phyloP scores from a whole-genome alignment of 2,797 vertebrate species.

The Calcarius lapponicus region DNA sequence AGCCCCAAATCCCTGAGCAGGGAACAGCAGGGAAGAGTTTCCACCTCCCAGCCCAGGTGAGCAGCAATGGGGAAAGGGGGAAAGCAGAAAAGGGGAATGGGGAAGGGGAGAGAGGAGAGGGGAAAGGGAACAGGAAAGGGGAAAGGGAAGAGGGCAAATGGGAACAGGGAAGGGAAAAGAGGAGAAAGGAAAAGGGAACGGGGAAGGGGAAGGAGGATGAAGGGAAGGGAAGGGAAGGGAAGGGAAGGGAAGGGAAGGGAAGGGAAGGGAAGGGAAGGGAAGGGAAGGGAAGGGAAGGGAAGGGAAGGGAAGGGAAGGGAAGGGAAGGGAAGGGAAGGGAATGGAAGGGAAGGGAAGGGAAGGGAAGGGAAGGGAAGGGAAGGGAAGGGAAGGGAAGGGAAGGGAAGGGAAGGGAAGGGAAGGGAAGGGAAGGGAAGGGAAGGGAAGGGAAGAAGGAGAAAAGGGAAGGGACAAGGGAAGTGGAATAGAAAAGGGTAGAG shows the following conservation, averaged over 20 bases:
- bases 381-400: not conserved
- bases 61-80: too few relatives aligned
- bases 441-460: too few relatives aligned
- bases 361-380: too few relatives aligned
- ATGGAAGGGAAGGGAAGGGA: not conserved
- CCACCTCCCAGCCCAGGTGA: not conserved
- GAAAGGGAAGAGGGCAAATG: rapidly evolving
- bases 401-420: not conserved
- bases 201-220: not conserved
- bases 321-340: rapidly evolving
- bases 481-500: too few relatives aligned
- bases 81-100: not conserved
- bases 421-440: not conserved
- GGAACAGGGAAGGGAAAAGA: not conserved
- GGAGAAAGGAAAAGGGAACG: not conserved
- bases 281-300: too few relatives aligned
- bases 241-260: too few relatives aligned
- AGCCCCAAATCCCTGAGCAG: rapidly evolving
- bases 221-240: not conserved
- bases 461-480: not conserved
- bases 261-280: not conserved
- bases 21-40: not conserved
- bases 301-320: not conserved
- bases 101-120: too few relatives aligned
- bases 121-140: rapidly evolving